Base-by-base conservation (phyloP, 35 echinoderm and acorn worm species). In the Diadema setosum region DNA sequence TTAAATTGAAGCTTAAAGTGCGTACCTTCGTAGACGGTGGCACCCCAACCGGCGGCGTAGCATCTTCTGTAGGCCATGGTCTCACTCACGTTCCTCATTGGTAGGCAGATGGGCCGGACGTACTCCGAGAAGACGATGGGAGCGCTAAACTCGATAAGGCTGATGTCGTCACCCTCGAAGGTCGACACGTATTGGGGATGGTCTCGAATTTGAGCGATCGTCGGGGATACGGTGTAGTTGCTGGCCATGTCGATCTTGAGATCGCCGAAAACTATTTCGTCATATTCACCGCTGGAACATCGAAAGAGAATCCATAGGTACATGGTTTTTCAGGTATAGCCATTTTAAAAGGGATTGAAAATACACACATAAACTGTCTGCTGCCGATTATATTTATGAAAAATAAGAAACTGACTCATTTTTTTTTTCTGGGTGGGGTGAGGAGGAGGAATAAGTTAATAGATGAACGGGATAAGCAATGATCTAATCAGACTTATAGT, bases 121-220 rank as follows among this genome's bases (percentile, higher is more conserved):
- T 35, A 42, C 20, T 85, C 83, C 17, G 33, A 34, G 57, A 85
- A 65, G 29, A 23, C 83, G 6, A 85, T 39, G 21, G 83, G 29
- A 26, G 34, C 30, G 18, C 31, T 4, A 16, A 85, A 29, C 27
- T 42, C 5, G 29, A 85, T 64, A 11, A 85, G 52, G 27, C 55
- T 63, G 55, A 85, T 85, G 23, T 85, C 83, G 58, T 85, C 37
- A 20, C 59, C 83, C 29, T 35, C 83, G 3, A 15, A 40, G 17
- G 58, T 85, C 16, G 50, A 41, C 34, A 36, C 26, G 55, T 85
- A 85, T 52, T 65, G 33, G 20, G 83, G 83, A n/a, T 85, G 83
- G 37, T 61, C 59, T 26, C 39, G 39, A 6, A 25, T 78, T 44
- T 78, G 15, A 1, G 40, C 73, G 25, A 78, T 78, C 6, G 8